A percentile compares a stretch with the other conserved stretches of the same genome.
Conservation (phyloP, 2,888 invertebrate genomes). For the Andrena flavipes region DNA sequence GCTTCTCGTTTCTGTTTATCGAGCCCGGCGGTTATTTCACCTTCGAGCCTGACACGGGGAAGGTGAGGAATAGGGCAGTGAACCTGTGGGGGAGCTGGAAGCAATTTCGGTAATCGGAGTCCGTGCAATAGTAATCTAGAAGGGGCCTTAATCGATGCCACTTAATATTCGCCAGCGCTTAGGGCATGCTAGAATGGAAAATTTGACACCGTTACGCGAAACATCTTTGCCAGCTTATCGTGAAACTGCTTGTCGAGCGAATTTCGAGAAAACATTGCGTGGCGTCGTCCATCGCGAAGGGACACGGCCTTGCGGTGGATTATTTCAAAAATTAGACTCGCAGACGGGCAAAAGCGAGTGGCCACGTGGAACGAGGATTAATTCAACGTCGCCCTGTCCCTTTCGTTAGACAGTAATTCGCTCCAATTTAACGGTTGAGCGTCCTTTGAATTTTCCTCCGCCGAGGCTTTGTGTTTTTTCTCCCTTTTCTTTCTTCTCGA, state of each 20-base stretch:
- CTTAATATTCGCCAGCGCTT: conserved; percentile 4
- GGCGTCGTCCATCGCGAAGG: neutral
- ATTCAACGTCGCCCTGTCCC: conserved; percentile 44
- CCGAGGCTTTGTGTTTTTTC: neutral
- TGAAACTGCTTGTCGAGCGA: conserved; percentile 23
- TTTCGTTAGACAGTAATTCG: conserved; percentile 47
- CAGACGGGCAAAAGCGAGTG: conserved; percentile 17
- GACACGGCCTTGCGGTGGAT: neutral
- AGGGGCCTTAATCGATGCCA: neutral
- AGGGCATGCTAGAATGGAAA: neutral
- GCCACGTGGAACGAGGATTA: conserved; percentile 6
- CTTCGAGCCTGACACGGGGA: neutral
- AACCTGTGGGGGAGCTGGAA: neutral
- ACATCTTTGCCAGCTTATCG: conserved; percentile 23
- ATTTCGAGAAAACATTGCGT: conserved; percentile 15
- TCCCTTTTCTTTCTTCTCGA: neutral
- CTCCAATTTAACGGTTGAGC: conserved; percentile 49
- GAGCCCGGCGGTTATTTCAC: neutral
- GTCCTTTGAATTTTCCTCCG: neutral
- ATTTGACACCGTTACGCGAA: conserved; percentile 49
- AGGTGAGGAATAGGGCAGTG: neutral
- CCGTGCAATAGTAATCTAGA: neutral
- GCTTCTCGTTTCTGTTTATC: neutral
- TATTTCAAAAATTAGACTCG: neutral
- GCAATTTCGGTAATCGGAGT: conserved; percentile 1